Conservation (phyloP, 2,888 invertebrate species). For the Falcaria lacertinaria region DNA sequence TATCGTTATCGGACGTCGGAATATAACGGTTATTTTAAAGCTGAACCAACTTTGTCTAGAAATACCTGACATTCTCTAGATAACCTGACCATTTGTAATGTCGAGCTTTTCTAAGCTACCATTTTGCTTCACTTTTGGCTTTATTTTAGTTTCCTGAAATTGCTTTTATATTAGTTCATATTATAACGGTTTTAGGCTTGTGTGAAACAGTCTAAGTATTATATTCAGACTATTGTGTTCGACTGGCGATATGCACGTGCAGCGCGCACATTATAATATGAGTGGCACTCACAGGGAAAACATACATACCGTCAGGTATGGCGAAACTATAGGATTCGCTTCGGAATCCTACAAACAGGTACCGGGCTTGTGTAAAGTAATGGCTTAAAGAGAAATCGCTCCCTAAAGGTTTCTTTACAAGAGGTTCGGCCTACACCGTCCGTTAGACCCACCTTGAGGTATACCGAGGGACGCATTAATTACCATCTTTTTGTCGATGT, state of each 20-base stretch:
- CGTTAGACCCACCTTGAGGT: neutral
- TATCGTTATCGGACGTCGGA: too few species aligned
- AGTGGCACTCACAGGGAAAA: too few species aligned
- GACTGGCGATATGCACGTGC: too few species aligned
- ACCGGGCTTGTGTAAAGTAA: neutral
- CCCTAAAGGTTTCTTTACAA: neutral
- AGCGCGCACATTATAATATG: too few species aligned
- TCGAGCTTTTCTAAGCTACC: neutral
- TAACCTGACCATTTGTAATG: neutral
- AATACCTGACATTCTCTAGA: neutral
- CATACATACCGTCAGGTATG: too few species aligned
- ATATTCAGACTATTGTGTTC: too few species aligned
- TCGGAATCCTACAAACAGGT: neutral
- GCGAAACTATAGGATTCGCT: too few species aligned
- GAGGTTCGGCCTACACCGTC: neutral
- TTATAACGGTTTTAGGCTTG: too few species aligned
- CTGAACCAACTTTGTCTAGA: neutral
- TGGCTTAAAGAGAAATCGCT: neutral
- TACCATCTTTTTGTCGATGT: neutral
- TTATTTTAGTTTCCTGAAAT: neutral
- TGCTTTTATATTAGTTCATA: too few species aligned
- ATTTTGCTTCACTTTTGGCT: neutral
- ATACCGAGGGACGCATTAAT: conserved; percentile 1
- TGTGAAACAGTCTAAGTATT: too few species aligned
- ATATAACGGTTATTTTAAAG: too few species aligned